A percentile compares a stretch with the other conserved stretches of the same genome.
Conservation (phyloP, 2,113 vertebrate species). For the Anguilla rostrata region DNA sequence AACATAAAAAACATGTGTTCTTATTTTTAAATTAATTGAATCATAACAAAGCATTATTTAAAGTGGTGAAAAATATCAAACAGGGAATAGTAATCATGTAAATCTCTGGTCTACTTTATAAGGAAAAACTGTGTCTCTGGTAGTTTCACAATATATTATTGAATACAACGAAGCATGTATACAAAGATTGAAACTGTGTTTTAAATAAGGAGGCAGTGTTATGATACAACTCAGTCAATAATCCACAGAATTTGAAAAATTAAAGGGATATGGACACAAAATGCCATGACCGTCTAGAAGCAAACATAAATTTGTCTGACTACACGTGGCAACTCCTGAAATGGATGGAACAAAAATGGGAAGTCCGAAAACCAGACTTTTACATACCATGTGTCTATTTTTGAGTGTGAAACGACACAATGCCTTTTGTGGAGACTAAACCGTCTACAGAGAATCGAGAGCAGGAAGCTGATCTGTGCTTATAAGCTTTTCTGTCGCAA, state of each 20-base stretch:
- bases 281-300: neutral
- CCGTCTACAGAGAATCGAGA: neutral
- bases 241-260: neutral
- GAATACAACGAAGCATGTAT: neutral
- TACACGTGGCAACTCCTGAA: neutral
- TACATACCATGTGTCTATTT: neutral
- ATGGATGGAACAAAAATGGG: neutral
- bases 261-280: neutral
- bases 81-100: neutral
- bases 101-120: neutral
- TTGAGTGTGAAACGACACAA: neutral
- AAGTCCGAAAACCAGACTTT: neutral
- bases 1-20: neutral
- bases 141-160: neutral
- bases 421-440: neutral
- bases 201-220: neutral
- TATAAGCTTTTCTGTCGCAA: neutral
- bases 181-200: too few relatives aligned
- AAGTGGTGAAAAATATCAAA: neutral
- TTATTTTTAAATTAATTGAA: neutral
- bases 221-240: neutral
- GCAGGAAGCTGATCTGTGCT: slow-evolving; percentile 1
- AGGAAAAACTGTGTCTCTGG: neutral
- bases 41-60: neutral
- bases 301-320: neutral